Conservation (phyloP, 2,113 vertebrate genomes). For the Hippocampus mohnikei region DNA sequence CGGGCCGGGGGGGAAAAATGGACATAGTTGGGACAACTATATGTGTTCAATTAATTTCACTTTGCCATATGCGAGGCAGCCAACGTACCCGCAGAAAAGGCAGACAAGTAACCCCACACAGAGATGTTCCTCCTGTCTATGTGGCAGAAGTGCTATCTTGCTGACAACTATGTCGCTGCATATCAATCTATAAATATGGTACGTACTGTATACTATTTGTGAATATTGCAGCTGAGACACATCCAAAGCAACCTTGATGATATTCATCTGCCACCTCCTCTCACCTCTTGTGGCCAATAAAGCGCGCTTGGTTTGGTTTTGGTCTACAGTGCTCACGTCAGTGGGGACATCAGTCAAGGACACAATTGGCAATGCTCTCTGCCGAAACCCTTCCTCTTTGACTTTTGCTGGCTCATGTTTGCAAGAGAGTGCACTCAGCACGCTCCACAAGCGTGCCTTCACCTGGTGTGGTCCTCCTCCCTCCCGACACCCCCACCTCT, state of each 20-base stretch:
- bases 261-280: neutral
- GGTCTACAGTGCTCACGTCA: slow-evolving; percentile 52
- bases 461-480: slow-evolving; percentile 64
- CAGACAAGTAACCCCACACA: too few relatives aligned
- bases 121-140: too few relatives aligned
- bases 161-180: too few relatives aligned
- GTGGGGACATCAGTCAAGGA: slow-evolving; percentile 57
- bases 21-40: too few relatives aligned
- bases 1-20: too few relatives aligned
- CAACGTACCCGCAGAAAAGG: too few relatives aligned
- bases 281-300: neutral
- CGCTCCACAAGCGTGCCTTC: slow-evolving; percentile 61
- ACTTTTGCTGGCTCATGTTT: slow-evolving; percentile 26
- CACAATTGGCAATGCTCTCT: slow-evolving; percentile 55
- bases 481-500: slow-evolving; percentile 10
- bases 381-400: slow-evolving; percentile 30
- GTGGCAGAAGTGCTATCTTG: too few relatives aligned
- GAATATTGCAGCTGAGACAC: neutral
- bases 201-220: too few relatives aligned
- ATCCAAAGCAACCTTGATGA: neutral
- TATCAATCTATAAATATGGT: neutral
- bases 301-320: slow-evolving; percentile 3
- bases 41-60: too few relatives aligned
- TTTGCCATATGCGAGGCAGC: too few relatives aligned
- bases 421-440: slow-evolving; percentile 21